Evolutionary conservation across 2,888 invertebrate genomes (phyloP).

Genomic region (Polyommatus icarus): DNA sequence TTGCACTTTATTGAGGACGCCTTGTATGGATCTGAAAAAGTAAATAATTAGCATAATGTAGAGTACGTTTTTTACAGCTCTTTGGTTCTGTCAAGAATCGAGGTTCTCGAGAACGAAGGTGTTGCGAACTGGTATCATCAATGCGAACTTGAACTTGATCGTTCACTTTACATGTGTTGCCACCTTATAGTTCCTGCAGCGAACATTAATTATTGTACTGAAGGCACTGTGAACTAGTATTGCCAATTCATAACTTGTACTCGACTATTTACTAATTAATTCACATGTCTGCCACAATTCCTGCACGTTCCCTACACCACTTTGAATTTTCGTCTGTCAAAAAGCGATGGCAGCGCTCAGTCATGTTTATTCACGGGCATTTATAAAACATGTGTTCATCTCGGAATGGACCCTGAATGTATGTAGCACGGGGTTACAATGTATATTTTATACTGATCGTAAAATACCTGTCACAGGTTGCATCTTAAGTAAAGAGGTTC

Average conservation of each 20-base stretch:
- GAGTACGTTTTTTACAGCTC: too few relatives aligned
- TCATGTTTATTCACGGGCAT: slow-evolving; percentile 26
- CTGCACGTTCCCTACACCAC: background rate
- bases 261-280: too few relatives aligned
- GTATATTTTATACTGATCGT: background rate
- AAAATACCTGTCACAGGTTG: slow-evolving; percentile 6
- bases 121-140: too few relatives aligned
- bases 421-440: background rate
- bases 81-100: too few relatives aligned
- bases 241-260: too few relatives aligned
- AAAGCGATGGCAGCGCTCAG: background rate
- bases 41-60: background rate
- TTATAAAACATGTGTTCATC: slow-evolving; percentile 16
- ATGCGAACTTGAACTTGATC: too few relatives aligned
- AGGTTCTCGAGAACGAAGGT: background rate
- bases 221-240: too few relatives aligned
- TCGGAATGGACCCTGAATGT: slow-evolving; percentile 10
- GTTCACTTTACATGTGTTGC: too few relatives aligned
- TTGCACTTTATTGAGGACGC: slow-evolving; percentile 81
- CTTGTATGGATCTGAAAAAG: slow-evolving; percentile 64
- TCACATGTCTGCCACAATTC: too few relatives aligned
- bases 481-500: background rate
- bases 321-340: slow-evolving; percentile 21
- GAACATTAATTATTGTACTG: too few relatives aligned
- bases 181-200: too few relatives aligned